A percentile compares a stretch with the other conserved stretches of the same genome.
These are phyloP conservation scores for Hirundo rustica DNA, from an alignment of 2,797 vertebrate genomes.

Conservation along the genomic window DNA sequence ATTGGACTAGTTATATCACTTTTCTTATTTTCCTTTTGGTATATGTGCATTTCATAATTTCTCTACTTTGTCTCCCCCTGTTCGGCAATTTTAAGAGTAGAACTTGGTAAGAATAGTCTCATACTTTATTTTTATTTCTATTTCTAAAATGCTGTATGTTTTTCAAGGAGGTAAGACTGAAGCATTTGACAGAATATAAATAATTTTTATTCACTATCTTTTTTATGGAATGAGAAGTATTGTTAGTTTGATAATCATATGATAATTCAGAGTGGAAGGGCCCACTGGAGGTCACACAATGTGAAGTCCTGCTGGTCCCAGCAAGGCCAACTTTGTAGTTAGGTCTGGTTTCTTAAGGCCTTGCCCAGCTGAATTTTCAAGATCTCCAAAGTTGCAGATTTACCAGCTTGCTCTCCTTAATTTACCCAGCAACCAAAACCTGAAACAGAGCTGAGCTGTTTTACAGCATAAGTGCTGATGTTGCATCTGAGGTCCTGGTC, in stretches of 20 bases:
- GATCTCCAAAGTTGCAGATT: background rate
- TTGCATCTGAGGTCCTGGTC: background rate
- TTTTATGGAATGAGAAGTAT: background rate
- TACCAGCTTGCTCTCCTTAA: background rate
- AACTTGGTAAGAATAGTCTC: background rate
- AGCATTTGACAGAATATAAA: background rate
- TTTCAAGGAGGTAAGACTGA: background rate
- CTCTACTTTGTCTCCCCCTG: background rate
- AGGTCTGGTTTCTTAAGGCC: background rate
- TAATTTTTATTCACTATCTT: background rate
- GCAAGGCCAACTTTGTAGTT: background rate
- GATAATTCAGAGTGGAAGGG: background rate
- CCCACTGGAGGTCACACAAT: too few relatives aligned
- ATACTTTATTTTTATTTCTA: background rate
- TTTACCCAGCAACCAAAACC: background rate
- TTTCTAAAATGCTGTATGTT: background rate
- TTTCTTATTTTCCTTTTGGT: background rate
- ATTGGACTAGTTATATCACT: background rate
- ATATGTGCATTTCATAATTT: background rate
- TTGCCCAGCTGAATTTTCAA: background rate
- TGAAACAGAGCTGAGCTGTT: background rate
- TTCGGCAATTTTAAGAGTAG: background rate
- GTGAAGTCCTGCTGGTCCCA: background rate
- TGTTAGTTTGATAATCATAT: background rate
- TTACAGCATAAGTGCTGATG: background rate